phyloP scores from a whole-genome alignment of 2,888 invertebrate genomes.

The Agrochola macilenta region DNA sequence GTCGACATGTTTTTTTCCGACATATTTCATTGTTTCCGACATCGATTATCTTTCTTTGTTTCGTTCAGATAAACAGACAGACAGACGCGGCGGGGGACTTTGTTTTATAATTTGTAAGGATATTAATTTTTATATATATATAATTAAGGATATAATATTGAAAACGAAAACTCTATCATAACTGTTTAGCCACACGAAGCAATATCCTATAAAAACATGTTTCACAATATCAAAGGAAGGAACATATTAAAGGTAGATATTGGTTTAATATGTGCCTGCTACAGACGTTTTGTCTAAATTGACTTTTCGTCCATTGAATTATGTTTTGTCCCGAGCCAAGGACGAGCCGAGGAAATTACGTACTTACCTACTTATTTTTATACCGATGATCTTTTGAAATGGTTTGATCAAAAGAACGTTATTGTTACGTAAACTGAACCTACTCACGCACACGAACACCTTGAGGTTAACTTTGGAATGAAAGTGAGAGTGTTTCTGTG shows the following conservation, averaged over 20 bases:
- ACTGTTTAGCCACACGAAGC: conserved; percentile 2
- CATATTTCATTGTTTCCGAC: no score
- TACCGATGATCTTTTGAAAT: conserved; percentile 36
- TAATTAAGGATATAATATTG: no score
- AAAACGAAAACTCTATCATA: background rate
- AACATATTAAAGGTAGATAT: conserved; percentile 46
- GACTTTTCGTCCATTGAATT: conserved; percentile 53
- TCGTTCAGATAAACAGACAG: no score
- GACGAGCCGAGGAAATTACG: conserved; percentile 40
- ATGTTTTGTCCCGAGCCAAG: conserved; percentile 36
- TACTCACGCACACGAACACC: conserved; percentile 16
- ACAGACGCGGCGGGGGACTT: no score
- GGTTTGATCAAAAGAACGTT: conserved; percentile 32
- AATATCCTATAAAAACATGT: conserved; percentile 19
- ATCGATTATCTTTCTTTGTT: no score
- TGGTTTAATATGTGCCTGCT: conserved; percentile 53
- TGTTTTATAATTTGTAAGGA: no score
- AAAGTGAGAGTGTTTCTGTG: conserved; percentile 73
- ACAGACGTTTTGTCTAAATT: conserved; percentile 61
- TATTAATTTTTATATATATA: no score
- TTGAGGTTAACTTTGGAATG: conserved; percentile 42
- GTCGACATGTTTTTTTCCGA: no score
- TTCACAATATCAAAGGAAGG: conserved; percentile 38
- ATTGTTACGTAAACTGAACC: conserved; percentile 20
- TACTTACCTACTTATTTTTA: conserved; percentile 24